Percentiles rank a stretch among this genome's conserved stretches.
Conservation (phyloP, 2,888 invertebrate genomes). For the Synanthedon formicaeformis region DNA sequence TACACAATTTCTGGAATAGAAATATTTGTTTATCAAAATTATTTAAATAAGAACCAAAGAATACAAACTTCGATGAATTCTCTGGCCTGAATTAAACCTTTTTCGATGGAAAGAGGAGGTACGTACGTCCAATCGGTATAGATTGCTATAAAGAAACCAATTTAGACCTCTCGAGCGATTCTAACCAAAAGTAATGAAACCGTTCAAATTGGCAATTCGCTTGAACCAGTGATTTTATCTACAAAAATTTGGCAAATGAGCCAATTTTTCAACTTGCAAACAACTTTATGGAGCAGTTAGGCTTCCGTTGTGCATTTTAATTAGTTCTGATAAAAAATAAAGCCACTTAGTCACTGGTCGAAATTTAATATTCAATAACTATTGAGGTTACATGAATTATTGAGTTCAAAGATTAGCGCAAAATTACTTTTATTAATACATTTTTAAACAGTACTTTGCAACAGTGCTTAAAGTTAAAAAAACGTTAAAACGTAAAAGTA, state of each 20-base stretch:
- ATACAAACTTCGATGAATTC: constrained; percentile 1
- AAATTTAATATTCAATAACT: background rate
- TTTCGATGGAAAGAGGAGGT: constrained; percentile 6
- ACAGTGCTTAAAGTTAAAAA: too few relatives aligned
- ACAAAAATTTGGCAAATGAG: constrained; percentile 8
- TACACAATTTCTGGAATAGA: too few relatives aligned
- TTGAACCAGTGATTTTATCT: constrained; percentile 19
- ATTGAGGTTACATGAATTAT: background rate
- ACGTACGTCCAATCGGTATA: constrained; percentile 8
- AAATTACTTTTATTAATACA: too few relatives aligned
- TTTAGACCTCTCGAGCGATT: constrained; percentile 22
- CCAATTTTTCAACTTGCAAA: constrained; percentile 13
- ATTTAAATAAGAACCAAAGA: too few relatives aligned
- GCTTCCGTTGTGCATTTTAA: background rate
- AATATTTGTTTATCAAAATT: too few relatives aligned
- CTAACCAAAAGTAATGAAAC: constrained; percentile 38
- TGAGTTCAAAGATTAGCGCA: too few relatives aligned
- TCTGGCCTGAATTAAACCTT: constrained; percentile 5
- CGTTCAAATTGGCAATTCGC: constrained; percentile 29
- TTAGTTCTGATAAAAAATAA: background rate
- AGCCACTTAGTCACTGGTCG: background rate
- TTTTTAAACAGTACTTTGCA: too few relatives aligned
- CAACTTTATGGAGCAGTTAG: background rate
- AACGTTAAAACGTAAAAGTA: background rate
- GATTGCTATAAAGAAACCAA: constrained; percentile 24